Evolutionary conservation across 2,113 vertebrate genomes (phyloP), one percentile per base, ranked within the genome.

Genomic region (Paradisaea rubra): DNA sequence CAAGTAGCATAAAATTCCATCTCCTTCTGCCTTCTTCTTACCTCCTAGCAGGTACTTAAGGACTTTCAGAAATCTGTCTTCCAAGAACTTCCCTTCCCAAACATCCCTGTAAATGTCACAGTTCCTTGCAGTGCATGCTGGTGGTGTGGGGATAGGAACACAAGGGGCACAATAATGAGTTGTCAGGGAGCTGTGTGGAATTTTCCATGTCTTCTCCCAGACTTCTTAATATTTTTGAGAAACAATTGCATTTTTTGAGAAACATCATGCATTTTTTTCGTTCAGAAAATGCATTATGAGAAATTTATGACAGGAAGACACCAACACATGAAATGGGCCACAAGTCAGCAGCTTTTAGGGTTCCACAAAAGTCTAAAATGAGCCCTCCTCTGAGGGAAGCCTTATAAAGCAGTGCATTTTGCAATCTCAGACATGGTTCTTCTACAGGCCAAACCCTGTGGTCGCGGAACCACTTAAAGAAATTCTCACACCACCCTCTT

Each of bases 401-500:
- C 15, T 31, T 52, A 31, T 30, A 63, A 76, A 69, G 16, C 39
- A 53, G 33, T 41, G 15, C 15, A 25, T 81, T 88, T 88, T 95
- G 45, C 45, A 86, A 15, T 21, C 30, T 33, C 2, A 1, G 82
- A 39, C 13, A 17, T 11, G 42, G 13, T 56, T 83, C 31, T 88
- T 77, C 68, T 39, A 14, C 9, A 16, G 41, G 9, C 18, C 42
- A 69, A 86, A 42, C 28, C 5, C 39, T 41, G 64, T 2, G 8
- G 44, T 84, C 3, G 0, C 0, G 0, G 64, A 73, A 23, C 17
- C 35, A 30, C 68, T 88, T 13, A 19, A 69, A 82, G 28, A 27
- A 14, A 68, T 78, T 41, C 30, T 89, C 18, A 78, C 18, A 78
- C 11, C 30, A 37, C 59, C 8, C 23, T 69, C 42, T 77, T 91